Evolutionary conservation across 2,888 invertebrate species (phyloP), one percentile per base, ranked within the genome.

Genomic region (Ormyrus labotus): DNA sequence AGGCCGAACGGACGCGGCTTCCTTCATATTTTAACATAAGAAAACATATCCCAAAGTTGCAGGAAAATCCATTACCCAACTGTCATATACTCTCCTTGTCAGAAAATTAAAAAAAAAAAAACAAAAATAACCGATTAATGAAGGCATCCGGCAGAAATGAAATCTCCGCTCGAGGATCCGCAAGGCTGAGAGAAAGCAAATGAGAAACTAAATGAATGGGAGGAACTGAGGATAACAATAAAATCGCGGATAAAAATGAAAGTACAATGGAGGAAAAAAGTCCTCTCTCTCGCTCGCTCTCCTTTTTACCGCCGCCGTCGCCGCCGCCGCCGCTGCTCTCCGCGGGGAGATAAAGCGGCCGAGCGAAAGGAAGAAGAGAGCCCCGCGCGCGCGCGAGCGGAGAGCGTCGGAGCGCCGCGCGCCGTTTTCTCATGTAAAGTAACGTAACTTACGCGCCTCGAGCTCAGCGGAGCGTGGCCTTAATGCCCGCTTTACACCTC

Each of bases 401-500:
- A 55, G n/a, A 60, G 6, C 7, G 19, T n/a, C 13, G 7, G 34
- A 19, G 34, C 11, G n/a, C 60, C 47, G 9, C n/a, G n/a, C 13
- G 11, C 58, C 3, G 48, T 53, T 63, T 69, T 76, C 61, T 55
- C 60, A 55, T 69, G 58, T 67, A 67, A 75, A 75, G 13, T 71
- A 69, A 69, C 60, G 60, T 61, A 68, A 75, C 68, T 75, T 53
- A 63, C 61, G 55, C 48, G 68, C 67, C 55, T 13, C 34, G 9
- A 55, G 69, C 9, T 63, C 55, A 69, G 19, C 68, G 19, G 47
- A 69, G 68, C 69, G 61, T 55, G 51, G 55, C 55, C 61, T 69
- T 61, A 76, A 76, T 69, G 61, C 13, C 45, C n/a, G 51, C 45
- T 51, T 45, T 11, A 50, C 48, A 19, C 74, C 34, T 34, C 34